Base-by-base conservation (phyloP, 2,797 vertebrate genomes). In the Sebastes cheni region DNA sequence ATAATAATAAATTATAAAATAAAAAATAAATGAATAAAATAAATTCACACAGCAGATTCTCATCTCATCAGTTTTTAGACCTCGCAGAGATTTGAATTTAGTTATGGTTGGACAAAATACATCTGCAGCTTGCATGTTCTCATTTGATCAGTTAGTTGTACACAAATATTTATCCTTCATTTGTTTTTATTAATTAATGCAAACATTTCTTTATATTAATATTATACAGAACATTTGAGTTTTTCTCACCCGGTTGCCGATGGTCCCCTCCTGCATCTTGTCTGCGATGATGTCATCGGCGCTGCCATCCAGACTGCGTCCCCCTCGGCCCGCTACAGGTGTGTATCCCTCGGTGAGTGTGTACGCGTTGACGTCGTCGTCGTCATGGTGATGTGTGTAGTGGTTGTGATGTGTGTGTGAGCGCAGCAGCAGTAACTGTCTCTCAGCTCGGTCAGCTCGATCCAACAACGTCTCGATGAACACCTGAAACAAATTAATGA, bases 401-500 rank as follows among this genome's bases (percentile, higher is more conserved):
- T 18, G 66, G 30, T 62, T 16, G 61, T 29, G 70, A 11, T 59
- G 84, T 12, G 74, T 9, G 74, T 62, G 78, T 0, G 77, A 36
- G 69, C 54, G 58, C 52, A 91, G 72, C 87, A 96, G 95, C 92
- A 97, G 96, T 0, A 98, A 86, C 85, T 97, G 97, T 60, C 96
- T 93, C 87, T 98, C 97, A 0, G 97, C 97, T 0, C 95, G 93
- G 82, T 98, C 97, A 0, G 97, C 97, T 1, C 97, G 95, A 22
- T 97, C 97, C 86, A 98, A 86, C 83, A 98, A 90, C 77, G 96
- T 93, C 95, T 98, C 97, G 1, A 98, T 98, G 87, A 98, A 98
- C 46, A 95, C 68, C 91, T 94, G 74, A 8, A 32, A 32, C 25
- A 50, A 50, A 39, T 39, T 2, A 39, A 14, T 39, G 14, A 39